Evolutionary conservation across 2,797 vertebrate species (phyloP).

Genomic region (Danio choprae): DNA sequence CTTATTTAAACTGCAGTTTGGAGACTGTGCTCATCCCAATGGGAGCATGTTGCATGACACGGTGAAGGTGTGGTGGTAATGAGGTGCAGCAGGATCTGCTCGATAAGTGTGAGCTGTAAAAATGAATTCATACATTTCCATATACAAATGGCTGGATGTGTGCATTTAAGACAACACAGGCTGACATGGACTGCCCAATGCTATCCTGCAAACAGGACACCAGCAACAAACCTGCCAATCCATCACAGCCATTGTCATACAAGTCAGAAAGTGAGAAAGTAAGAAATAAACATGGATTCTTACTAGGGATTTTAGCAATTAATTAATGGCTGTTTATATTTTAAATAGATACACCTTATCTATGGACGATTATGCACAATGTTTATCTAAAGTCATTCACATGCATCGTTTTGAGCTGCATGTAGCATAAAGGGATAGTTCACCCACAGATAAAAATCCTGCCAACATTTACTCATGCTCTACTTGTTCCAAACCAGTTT

Average conservation of each 20-base stretch:
- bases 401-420: too few relatives aligned
- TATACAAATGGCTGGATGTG: slow-evolving; percentile 23
- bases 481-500: too few relatives aligned
- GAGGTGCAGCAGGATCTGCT: slow-evolving; percentile 24
- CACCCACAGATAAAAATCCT: too few relatives aligned
- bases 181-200: slow-evolving; percentile 25
- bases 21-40: background rate
- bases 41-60: slow-evolving; percentile 21
- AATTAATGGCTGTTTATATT: too few relatives aligned
- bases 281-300: background rate
- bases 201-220: slow-evolving; percentile 22
- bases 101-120: slow-evolving; percentile 17
- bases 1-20: background rate
- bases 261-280: slow-evolving; percentile 10
- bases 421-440: too few relatives aligned
- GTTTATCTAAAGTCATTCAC: too few relatives aligned
- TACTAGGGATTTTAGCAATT: background rate
- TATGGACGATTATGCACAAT: too few relatives aligned
- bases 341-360: too few relatives aligned
- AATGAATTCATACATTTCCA: slow-evolving; percentile 47
- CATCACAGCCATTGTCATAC: slow-evolving; percentile 14
- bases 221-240: slow-evolving; percentile 45
- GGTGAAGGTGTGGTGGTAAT: slow-evolving; percentile 22
- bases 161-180: slow-evolving; percentile 35
- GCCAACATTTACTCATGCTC: too few relatives aligned